phyloP scores from a whole-genome alignment of 1,140 invertebrate species.

The Centruroides sculpturatus region DNA sequence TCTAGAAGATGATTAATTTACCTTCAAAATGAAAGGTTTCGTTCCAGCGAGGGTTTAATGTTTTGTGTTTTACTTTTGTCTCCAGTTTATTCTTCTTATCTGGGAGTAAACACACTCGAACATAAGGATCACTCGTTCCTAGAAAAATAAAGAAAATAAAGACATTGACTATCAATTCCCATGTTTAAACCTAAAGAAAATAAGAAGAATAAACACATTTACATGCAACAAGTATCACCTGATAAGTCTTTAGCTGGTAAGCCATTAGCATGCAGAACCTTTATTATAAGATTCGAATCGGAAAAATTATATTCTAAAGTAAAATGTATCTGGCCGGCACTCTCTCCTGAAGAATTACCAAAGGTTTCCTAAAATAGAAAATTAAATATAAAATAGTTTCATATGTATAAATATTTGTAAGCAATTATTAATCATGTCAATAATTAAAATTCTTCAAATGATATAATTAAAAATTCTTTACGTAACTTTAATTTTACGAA shows the following conservation, averaged over 20 bases:
- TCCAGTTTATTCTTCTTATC: slow-evolving; percentile 92
- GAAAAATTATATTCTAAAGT: slow-evolving; percentile 90
- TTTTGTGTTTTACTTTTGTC: slow-evolving; percentile 90
- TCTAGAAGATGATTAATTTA: slow-evolving; percentile 25
- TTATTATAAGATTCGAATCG: slow-evolving; percentile 78
- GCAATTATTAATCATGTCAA: too few species aligned
- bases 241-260: slow-evolving; percentile 75
- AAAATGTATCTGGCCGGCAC: slow-evolving; percentile 87
- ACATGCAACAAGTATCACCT: neutral
- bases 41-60: slow-evolving; percentile 92
- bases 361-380: too few species aligned
- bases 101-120: slow-evolving; percentile 77
- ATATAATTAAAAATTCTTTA: too few species aligned
- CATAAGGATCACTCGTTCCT: slow-evolving; percentile 85
- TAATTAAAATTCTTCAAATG: too few species aligned
- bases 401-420: too few species aligned
- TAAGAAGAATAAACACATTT: neutral
- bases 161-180: neutral
- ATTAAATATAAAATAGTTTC: too few species aligned
- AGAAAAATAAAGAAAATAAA: neutral
- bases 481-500: too few species aligned
- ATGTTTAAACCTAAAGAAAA: neutral
- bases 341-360: too few species aligned
- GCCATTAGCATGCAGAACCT: slow-evolving; percentile 51
- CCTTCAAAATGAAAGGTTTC: slow-evolving; percentile 97